Percentiles rank a stretch among this genome's conserved stretches.
phyloP scores from a whole-genome alignment of 2,797 vertebrate species.

The Coranthus polyacanthus region DNA sequence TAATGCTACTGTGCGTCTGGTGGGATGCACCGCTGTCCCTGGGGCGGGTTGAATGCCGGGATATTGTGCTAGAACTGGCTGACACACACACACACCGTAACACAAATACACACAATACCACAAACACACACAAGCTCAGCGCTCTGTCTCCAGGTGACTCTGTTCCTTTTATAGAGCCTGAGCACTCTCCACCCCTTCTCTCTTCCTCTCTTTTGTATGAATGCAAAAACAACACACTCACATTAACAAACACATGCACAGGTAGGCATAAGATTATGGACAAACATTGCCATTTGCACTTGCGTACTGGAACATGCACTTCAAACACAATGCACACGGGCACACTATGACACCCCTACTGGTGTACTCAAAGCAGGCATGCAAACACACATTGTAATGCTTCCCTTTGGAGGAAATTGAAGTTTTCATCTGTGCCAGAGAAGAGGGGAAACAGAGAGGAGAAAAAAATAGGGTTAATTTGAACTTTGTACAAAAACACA shows the following conservation, averaged over 20 bases:
- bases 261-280: constrained; percentile 34
- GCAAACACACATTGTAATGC: constrained; percentile 34
- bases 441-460: constrained; percentile 15
- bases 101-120: constrained; percentile 20
- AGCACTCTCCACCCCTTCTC: constrained; percentile 37
- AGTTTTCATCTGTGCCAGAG: constrained; percentile 42
- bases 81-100: constrained; percentile 48
- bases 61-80: constrained; percentile 67
- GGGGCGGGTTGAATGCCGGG: constrained; percentile 69
- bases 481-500: constrained; percentile 39
- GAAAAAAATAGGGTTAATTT: constrained; percentile 23
- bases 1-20: constrained; percentile 79
- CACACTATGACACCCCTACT: constrained; percentile 37
- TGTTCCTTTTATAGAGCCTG: constrained; percentile 69
- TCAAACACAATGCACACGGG: constrained; percentile 14
- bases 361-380: constrained; percentile 34
- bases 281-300: constrained; percentile 33
- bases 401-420: constrained; percentile 46
- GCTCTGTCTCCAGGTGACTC: constrained; percentile 72
- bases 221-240: constrained; percentile 33
- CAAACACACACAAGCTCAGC: constrained; percentile 30
- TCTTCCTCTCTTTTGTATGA: constrained; percentile 55
- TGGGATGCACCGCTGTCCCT: constrained; percentile 73
- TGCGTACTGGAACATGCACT: constrained; percentile 38
- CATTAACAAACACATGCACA: constrained; percentile 12